These are phyloP conservation scores for Gymnarchus niloticus DNA, from an alignment of 2,113 vertebrate species.

Conservation along the genomic window DNA sequence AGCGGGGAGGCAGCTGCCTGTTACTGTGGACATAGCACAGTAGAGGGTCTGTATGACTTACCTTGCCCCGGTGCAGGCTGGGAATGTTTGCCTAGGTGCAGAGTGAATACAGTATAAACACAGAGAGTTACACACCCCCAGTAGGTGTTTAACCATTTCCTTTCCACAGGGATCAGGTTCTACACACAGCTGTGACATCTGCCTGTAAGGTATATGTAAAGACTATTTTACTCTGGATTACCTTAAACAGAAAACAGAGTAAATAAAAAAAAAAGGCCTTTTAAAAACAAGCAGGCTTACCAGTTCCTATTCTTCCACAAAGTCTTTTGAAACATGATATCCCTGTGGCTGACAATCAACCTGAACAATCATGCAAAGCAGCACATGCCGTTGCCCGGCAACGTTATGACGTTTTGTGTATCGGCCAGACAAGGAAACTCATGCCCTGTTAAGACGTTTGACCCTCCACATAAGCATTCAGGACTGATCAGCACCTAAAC, in stretches of 20 bases:
- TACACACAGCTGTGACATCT: not conserved
- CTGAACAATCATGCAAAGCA: not conserved
- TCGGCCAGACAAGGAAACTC: not conserved
- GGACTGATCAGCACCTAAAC: not conserved
- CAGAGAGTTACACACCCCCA: conserved; percentile 18
- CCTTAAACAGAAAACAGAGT: not conserved
- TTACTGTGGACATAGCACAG: not conserved
- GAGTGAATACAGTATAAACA: conserved; percentile 17
- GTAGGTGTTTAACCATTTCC: conserved; percentile 24
- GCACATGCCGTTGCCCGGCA: not conserved
- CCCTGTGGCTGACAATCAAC: not conserved
- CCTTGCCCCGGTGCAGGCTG: conserved; percentile 36
- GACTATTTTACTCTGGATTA: not conserved
- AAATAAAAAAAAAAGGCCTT: not conserved
- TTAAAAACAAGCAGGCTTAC: not conserved
- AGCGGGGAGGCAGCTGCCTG: not conserved
- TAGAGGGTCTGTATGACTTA: conserved; percentile 33
- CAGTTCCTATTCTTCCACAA: not conserved
- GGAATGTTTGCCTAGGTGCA: conserved; percentile 31
- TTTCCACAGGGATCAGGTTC: not conserved
- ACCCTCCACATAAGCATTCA: not conserved
- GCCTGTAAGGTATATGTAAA: not conserved
- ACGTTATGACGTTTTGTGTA: not conserved
- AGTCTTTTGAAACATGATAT: not conserved
- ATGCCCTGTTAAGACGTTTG: not conserved